A percentile compares a stretch with the other conserved stretches of the same genome.
Evolutionary conservation across 2,888 invertebrate species (phyloP).

Genomic region (Melanchra persicariae): DNA sequence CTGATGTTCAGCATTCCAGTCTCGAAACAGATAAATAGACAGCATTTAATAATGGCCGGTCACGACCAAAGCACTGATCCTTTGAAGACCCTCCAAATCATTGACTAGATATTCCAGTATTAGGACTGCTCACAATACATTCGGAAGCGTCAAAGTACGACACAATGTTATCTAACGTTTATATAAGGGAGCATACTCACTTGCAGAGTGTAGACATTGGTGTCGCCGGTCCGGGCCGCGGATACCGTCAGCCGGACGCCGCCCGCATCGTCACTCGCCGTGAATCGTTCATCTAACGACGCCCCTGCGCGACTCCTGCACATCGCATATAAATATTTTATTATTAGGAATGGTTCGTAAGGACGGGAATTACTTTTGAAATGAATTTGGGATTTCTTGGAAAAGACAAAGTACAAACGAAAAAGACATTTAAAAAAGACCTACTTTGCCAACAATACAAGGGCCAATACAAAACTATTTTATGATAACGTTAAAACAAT

Average conservation of each 20-base stretch:
- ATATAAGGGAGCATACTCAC: conserved; percentile 70
- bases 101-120: neutral
- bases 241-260: conserved; percentile 94
- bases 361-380: neutral
- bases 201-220: conserved; percentile 94
- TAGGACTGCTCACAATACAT: neutral
- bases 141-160: neutral
- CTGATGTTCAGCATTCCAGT: neutral
- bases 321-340: conserved; percentile 29
- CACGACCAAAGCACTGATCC: too few species aligned
- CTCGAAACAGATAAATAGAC: neutral
- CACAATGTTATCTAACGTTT: neutral
- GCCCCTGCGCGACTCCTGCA: conserved; percentile 89
- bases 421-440: neutral
- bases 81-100: too few species aligned
- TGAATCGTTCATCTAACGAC: conserved; percentile 93
- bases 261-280: conserved; percentile 91
- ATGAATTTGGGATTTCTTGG: neutral
- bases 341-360: conserved; percentile 5
- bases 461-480: neutral
- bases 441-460: too few species aligned
- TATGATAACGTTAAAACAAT: neutral
- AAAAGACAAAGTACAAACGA: neutral
- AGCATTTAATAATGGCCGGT: too few species aligned
- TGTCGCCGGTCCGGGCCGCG: conserved; percentile 93